These are phyloP conservation scores for Peromyscus polionotus DNA, from an alignment of 2,113 vertebrate species.

Conservation along the genomic window DNA sequence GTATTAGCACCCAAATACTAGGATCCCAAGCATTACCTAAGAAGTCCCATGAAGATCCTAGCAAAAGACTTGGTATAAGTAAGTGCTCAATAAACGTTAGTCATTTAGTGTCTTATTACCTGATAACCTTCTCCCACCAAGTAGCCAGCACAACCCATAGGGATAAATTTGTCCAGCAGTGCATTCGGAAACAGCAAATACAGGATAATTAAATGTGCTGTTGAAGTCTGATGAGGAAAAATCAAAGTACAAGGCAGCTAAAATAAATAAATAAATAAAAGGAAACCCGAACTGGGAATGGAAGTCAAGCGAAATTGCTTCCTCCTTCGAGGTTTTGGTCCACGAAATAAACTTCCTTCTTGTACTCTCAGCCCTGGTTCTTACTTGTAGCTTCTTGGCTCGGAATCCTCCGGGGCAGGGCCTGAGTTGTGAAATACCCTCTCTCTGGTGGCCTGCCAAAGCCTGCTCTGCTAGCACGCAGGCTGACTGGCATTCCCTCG, in stretches of 20 bases:
- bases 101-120: background rate
- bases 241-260: background rate
- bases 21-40: background rate
- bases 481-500: background rate
- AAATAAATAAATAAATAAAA: background rate
- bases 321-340: background rate
- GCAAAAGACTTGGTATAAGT: background rate
- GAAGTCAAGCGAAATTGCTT: background rate
- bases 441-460: constrained; percentile 69
- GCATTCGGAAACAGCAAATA: background rate
- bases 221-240: background rate
- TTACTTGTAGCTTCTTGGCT: background rate
- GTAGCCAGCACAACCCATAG: background rate
- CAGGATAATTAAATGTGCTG: background rate
- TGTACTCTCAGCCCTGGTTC: background rate
- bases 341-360: background rate
- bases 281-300: background rate
- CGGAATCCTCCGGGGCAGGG: background rate
- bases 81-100: background rate
- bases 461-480: background rate
- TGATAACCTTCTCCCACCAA: background rate
- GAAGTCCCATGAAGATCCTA: background rate
- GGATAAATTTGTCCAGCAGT: background rate
- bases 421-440: constrained; percentile 32
- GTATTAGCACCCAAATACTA: background rate